Base-by-base conservation (phyloP, 2,797 vertebrate genomes). In the Microctenopoma steveboyesi region DNA sequence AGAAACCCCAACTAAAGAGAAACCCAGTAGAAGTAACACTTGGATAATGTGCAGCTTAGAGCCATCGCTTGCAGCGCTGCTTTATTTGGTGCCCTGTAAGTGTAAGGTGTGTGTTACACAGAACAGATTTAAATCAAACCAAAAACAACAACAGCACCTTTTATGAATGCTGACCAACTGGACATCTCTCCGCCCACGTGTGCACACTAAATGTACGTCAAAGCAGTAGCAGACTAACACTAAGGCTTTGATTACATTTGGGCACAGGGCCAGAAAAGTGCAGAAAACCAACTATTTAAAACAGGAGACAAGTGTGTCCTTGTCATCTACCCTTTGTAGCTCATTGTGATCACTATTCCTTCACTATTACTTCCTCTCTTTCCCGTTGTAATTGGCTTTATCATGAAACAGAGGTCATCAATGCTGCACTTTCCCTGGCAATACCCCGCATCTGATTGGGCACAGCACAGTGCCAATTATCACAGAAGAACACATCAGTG, bases 341-440 rank as follows among this genome's bases (percentile, higher is more conserved):
- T 74, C 46, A 52, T 69, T 70, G 76, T 65, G 22, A 56, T 74
- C 74, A 71, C 22, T 22, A 22, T 74, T 63, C 49, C 68, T 73
- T 61, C 16, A 12, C 43, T 75, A 49, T 65, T 64, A 55, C 47
- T 45, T 30, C 51, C 18, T 68, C 53, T 48, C 76, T 77, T 84
- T 80, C 69, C 73, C 70, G 52, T 72, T 60, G 74, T 89, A 93
- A 92, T 87, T 91, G 89, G 78, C 78, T 86, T 91, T 76, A 82
- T 89, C 74, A 77, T 80, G 69, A 87, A 89, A 93, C 87, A 87
- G 93, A 92, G 89, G 92, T 92, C 89, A 90, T 82, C 71, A 76
- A 60, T 74, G 81, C 63, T 42, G 80, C 50, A 76, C 74, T 82
- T 78, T 83, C 82, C 76, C 81, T 65, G 49, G 68, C 70, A 42